phyloP scores from a whole-genome alignment of 2,888 invertebrate genomes.

The Epinotia demarniana region DNA sequence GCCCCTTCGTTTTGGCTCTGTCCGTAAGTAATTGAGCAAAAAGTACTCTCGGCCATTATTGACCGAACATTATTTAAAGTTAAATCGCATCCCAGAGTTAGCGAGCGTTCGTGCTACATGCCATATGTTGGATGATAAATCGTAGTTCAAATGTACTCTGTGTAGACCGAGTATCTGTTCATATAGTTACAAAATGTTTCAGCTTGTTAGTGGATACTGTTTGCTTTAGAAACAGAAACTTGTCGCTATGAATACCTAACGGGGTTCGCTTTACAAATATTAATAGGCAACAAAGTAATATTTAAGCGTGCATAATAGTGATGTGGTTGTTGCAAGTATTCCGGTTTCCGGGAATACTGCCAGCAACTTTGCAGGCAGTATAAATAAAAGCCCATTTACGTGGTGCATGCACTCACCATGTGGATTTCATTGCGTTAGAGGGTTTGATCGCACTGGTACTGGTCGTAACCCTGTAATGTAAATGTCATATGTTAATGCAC shows the following conservation, averaged over 20 bases:
- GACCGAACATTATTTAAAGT: too few species aligned
- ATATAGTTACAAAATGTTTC: neutral
- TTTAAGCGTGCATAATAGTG: neutral
- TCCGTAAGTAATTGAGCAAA: too few species aligned
- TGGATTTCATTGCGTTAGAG: too few species aligned
- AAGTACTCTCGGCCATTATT: too few species aligned
- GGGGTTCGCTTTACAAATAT: neutral
- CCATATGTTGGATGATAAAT: neutral
- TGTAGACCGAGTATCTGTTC: too few species aligned
- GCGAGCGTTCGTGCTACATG: neutral
- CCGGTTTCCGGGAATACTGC: neutral
- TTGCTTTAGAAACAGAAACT: neutral
- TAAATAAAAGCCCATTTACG: too few species aligned
- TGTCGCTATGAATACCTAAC: neutral
- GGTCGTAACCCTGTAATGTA: too few species aligned
- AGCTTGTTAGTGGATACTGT: neutral
- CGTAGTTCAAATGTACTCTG: neutral
- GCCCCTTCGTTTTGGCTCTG: too few species aligned
- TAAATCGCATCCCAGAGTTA: neutral
- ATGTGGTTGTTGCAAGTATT: neutral
- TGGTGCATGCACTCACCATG: too few species aligned
- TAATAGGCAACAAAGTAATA: neutral
- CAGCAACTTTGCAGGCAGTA: neutral
- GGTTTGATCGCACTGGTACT: too few species aligned
- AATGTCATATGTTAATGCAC: too few species aligned